phyloP scores from a whole-genome alignment of 1,140 invertebrate genomes.

The Bradynema listronoti region DNA sequence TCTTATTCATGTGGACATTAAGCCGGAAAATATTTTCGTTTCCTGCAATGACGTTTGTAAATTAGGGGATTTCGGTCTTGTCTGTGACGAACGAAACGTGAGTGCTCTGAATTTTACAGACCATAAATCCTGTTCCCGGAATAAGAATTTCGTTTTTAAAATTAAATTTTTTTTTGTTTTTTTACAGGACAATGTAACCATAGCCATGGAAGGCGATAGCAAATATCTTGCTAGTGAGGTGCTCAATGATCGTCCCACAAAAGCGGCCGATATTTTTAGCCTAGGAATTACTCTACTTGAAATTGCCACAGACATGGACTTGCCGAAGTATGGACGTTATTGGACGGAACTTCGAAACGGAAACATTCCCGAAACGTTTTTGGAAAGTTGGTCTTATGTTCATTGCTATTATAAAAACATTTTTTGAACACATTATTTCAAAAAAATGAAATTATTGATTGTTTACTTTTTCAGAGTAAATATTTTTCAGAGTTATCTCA shows the following conservation, averaged over 20 bases:
- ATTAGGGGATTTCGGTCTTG: conserved; percentile 70
- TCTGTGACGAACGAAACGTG: too few relatives aligned
- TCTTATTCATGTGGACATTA: conserved; percentile 71
- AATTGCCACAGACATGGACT: conserved; percentile 67
- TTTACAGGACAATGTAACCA: conserved; percentile 25
- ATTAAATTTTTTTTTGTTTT: neutral
- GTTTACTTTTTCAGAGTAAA: neutral
- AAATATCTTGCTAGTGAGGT: conserved; percentile 72
- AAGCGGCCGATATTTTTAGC: conserved; percentile 64
- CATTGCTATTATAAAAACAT: neutral
- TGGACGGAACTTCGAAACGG: conserved; percentile 67
- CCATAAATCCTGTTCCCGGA: conserved; percentile 52
- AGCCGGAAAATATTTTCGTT: conserved; percentile 71
- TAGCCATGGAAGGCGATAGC: conserved; percentile 67
- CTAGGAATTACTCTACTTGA: conserved; percentile 71
- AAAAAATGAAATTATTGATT: too few relatives aligned
- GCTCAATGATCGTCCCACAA: conserved; percentile 63
- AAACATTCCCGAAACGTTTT: conserved; percentile 28
- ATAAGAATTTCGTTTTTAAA: neutral
- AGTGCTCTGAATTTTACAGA: too few relatives aligned
- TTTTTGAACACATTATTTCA: neutral
- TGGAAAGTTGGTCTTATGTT: conserved; percentile 10
- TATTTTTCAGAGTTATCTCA: conserved; percentile 16
- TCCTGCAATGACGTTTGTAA: conserved; percentile 66
- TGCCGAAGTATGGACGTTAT: conserved; percentile 66